A percentile compares a stretch with the other conserved stretches of the same genome.
phyloP scores from a whole-genome alignment of 2,888 invertebrate genomes.

The Drosophila yooni region DNA sequence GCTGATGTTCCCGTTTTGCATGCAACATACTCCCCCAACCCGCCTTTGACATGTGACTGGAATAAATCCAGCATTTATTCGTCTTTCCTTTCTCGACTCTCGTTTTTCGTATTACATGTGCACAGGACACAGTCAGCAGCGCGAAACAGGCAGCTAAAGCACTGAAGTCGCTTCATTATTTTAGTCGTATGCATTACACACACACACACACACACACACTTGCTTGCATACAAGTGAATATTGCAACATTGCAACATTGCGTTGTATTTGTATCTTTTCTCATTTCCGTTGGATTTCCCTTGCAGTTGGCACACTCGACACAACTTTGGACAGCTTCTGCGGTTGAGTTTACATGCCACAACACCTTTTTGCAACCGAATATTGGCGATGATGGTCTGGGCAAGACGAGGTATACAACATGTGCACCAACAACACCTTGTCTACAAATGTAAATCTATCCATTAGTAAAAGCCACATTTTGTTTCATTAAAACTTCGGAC shows the following conservation, averaged over 20 bases:
- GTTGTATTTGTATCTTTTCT: conserved; percentile 57
- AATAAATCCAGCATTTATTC: conserved; percentile 24
- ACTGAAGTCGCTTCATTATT: conserved; percentile 64
- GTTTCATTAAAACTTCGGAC: conserved; percentile 76
- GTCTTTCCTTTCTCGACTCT: neutral
- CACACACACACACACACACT: conserved; percentile 9
- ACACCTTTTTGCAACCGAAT: conserved; percentile 45
- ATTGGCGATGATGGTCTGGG: conserved; percentile 41
- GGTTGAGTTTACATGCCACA: conserved; percentile 69
- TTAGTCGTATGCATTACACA: conserved; percentile 36
- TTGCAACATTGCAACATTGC: conserved; percentile 16
- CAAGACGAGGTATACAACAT: conserved; percentile 11
- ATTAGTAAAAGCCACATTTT: conserved; percentile 56
- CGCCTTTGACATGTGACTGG: conserved; percentile 20
- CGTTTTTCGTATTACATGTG: neutral
- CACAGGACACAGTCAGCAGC: neutral
- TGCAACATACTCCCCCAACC: neutral
- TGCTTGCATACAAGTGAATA: conserved; percentile 7
- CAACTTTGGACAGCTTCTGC: conserved; percentile 59
- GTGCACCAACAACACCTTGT: conserved; percentile 5
- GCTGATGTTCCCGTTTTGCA: conserved; percentile 1
- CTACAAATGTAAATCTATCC: conserved; percentile 19
- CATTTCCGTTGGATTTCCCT: conserved; percentile 64
- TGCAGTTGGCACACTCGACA: conserved; percentile 39
- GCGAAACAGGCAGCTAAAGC: conserved; percentile 10